Evolutionary conservation across 2,888 invertebrate species (phyloP).

Genomic region (Allygus modestus): DNA sequence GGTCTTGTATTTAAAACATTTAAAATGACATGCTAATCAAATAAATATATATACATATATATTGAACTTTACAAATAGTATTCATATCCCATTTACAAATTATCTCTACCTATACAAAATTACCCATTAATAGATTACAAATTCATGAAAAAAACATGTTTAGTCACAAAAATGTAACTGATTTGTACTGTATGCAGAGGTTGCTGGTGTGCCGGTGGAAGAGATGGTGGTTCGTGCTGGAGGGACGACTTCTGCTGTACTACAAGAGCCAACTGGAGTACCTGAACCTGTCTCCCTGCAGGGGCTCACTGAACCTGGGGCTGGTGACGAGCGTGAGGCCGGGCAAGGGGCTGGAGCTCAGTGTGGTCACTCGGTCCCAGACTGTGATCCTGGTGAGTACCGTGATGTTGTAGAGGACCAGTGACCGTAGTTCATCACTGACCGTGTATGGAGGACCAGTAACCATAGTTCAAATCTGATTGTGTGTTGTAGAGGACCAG

Average conservation of each 20-base stretch:
- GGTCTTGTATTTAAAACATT: too few species aligned
- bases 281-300: slow-evolving; percentile 75
- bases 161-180: too few species aligned
- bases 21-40: too few species aligned
- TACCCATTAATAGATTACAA: too few species aligned
- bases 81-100: too few species aligned
- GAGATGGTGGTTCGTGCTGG: slow-evolving; percentile 78
- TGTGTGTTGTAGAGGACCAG: too few species aligned
- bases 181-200: slow-evolving; percentile 51
- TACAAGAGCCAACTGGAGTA: slow-evolving; percentile 77
- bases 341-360: slow-evolving; percentile 72
- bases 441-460: not conserved
- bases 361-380: slow-evolving; percentile 75
- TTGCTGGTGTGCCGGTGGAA: slow-evolving; percentile 74
- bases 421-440: slow-evolving; percentile 72
- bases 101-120: too few species aligned
- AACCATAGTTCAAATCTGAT: too few species aligned
- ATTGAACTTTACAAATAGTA: too few species aligned
- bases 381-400: slow-evolving; percentile 75
- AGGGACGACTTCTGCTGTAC: slow-evolving; percentile 77
- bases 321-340: slow-evolving; percentile 75
- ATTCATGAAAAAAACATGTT: too few species aligned
- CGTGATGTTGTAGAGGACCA: slow-evolving; percentile 75
- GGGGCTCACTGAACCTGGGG: slow-evolving; percentile 77
- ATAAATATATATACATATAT: too few species aligned